phyloP scores from a whole-genome alignment of 2,113 vertebrate species.

The Brevimyrus niger region DNA sequence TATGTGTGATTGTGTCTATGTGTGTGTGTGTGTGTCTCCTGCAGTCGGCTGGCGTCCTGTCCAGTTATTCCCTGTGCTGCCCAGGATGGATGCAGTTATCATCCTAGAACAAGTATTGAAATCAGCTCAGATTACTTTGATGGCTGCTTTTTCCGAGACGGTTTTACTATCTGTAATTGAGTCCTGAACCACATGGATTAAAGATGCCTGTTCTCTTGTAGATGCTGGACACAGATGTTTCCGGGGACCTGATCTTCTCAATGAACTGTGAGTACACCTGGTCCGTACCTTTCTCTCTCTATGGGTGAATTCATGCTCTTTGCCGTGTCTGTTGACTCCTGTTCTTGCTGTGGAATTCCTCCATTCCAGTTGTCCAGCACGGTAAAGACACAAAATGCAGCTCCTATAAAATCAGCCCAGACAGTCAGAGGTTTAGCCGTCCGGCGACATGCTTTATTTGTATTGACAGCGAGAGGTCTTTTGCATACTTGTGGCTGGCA shows the following conservation, averaged over 20 bases:
- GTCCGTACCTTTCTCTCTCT: not conserved
- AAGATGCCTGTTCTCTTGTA: not conserved
- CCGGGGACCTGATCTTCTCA: not conserved
- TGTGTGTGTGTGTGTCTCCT: not conserved
- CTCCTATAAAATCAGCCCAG: not conserved
- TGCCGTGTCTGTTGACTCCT: not conserved
- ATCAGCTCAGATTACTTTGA: not conserved
- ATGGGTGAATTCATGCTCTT: not conserved
- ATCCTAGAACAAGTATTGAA: not conserved
- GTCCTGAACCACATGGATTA: not conserved
- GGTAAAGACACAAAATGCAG: not conserved
- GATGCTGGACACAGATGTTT: not conserved
- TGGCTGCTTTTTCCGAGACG: not conserved
- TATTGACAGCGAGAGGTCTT: not conserved
- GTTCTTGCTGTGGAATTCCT: not conserved
- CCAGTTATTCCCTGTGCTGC: no score
- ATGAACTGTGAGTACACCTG: constrained; percentile 3
- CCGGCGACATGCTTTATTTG: not conserved
- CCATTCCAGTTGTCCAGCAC: not conserved
- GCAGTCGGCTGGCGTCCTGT: not conserved
- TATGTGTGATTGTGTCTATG: not conserved
- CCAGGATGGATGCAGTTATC: not conserved
- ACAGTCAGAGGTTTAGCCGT: not conserved
- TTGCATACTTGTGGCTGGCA: not conserved
- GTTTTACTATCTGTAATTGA: not conserved